Base-by-base conservation (phyloP, 2,797 vertebrate species). In the Myiotriccus ornatus region DNA sequence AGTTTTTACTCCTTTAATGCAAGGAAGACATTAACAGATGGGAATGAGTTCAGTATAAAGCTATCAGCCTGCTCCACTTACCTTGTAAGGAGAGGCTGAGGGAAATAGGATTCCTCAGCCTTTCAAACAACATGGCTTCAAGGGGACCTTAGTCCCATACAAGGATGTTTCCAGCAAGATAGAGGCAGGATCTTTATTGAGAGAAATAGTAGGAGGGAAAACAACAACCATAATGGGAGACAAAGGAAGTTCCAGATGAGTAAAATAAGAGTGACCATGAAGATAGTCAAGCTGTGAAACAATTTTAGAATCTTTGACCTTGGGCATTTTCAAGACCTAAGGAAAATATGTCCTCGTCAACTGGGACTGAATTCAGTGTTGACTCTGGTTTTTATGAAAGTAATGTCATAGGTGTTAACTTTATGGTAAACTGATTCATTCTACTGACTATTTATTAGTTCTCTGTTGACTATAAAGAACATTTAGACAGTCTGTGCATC, bases 151-250 rank as follows among this genome's bases (percentile, higher is more conserved):
- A 71, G 34, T 49, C n/a, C 18, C 12, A 4, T 37, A 28, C 6
- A 35, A 20, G 5, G 30, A 4, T 0, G 0, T 63, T 84, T 44
- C 47, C 6, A 49, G 7, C 35, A 27, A 64, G 6, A 46, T 9
- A 11, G 27, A 85, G 17, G 19, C 0, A 1, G 4, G 6, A 41
- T 37, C 20, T 73, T 60, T 65, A 34, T 15, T 46, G 30, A 59
- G 37, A 18, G 8, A 52, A 78, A 37, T 2, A n/a, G 47, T 22
- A 7, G 22, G 11, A 86, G 16, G 22, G 20, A 82, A 68, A 70
- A 12, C 23, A 60, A 30, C 0, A 1, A 14, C 41, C 22, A 25
- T 18, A 46, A 57, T 9, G 5, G 32, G 35, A 76, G 79, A 71
- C 13, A 52, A 70, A 73, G 22, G 7, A 64, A 28, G 12, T 43